Base-by-base conservation (phyloP, 2,797 vertebrate genomes). In the Pristis pectinata region DNA sequence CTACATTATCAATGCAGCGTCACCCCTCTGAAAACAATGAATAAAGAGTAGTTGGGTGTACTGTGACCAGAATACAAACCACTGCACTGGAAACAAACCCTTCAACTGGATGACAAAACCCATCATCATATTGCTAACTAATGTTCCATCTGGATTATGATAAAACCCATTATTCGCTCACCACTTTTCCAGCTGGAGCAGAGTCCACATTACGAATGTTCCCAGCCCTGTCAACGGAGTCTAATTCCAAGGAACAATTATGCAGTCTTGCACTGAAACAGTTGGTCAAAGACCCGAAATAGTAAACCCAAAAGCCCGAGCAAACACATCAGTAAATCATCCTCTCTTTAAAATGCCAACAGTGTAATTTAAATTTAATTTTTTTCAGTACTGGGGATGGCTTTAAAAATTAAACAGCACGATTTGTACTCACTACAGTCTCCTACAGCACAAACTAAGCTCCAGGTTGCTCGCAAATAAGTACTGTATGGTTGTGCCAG, bases 21-120 rank as follows among this genome's bases (percentile, higher is more conserved):
- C 59, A 91, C 19, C 24, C 87, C 41, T 61, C 59, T 91, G 59
- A 37, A 67, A 91, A 67, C n/a, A 67, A 67, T 91, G 87, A 67
- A 37, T 24, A 41, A 91, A 22, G 59, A 41, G n/a, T 41, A 91
- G 59, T 17, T 3, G 87, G 34, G 67, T 41, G 61, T 41, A 91
- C 87, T 67, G 87, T 24, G 59, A 91, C n/a, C n/a, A 91, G 87
- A 89, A 59, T 6, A 89, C 34, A 89, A 89, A 89, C 85, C 85
- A 17, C 85, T n/a, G n/a, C 56, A 61, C 8, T 37, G 56, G 53
- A 67, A 91, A 67, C 59, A 67, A 67, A 91, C 41, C 19, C 24
- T 91, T 61, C 61, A 91, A n/a, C 87, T 41, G n/a, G n/a, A 41
- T 67, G 61, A 67, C n/a, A 22, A 91, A 41, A 30, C 59, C 87